Percentiles rank a stretch among this genome's conserved stretches.
These are phyloP conservation scores for Sylvilagus bachmani DNA, from an alignment of 2,113 vertebrate genomes.

Conservation along the genomic window DNA sequence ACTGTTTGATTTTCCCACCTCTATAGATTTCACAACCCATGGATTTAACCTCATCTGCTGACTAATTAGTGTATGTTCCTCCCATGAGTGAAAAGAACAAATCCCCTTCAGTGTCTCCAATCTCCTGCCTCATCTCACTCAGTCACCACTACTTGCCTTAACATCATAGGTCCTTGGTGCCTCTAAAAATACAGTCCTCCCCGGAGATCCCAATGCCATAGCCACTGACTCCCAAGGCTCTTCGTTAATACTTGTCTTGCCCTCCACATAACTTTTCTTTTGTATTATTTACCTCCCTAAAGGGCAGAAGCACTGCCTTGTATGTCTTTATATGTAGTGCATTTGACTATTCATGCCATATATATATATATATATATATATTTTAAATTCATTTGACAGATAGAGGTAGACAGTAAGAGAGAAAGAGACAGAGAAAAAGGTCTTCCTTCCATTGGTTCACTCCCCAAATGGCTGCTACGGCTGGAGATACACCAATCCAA, in stretches of 20 bases:
- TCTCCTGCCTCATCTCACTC: not conserved
- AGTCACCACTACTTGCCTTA: not conserved
- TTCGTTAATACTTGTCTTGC: slow-evolving; percentile 52
- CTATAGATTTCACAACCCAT: not conserved
- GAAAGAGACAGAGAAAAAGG: too few species aligned
- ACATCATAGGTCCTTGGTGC: not conserved
- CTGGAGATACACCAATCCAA: too few species aligned
- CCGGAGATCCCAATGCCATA: slow-evolving; percentile 15
- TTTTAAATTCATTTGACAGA: too few species aligned
- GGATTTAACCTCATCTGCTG: slow-evolving; percentile 50
- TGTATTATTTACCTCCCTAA: not conserved
- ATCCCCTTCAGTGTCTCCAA: not conserved
- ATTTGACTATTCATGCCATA: not conserved
- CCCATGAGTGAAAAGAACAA: not conserved
- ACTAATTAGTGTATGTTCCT: slow-evolving; percentile 4
- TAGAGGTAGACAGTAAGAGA: too few species aligned
- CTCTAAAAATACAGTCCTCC: not conserved
- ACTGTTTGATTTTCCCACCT: slow-evolving; percentile 74
- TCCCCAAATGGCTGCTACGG: too few species aligned
- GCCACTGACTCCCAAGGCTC: slow-evolving; percentile 42
- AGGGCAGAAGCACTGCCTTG: not conserved
- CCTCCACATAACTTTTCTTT: not conserved
- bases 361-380: too few species aligned
- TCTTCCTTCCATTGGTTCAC: too few species aligned
- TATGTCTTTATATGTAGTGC: not conserved